Evolutionary conservation across 2,797 vertebrate species (phyloP).

Genomic region (Rhinichthys osculus): DNA sequence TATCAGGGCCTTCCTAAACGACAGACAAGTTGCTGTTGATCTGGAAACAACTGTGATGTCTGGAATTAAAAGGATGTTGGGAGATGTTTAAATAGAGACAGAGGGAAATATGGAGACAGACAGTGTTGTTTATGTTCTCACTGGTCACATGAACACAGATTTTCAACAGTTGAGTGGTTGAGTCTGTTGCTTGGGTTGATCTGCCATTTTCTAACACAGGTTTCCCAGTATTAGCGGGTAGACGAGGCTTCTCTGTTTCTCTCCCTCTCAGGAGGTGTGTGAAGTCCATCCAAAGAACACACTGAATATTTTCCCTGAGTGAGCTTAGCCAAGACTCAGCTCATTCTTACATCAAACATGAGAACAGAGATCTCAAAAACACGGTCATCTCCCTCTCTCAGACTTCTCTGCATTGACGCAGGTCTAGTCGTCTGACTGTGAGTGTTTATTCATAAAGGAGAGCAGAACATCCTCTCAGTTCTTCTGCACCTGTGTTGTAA

Average conservation of each 20-base stretch:
- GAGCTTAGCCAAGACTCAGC: constrained; percentile 66
- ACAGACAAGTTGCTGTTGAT: background rate
- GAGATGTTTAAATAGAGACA: background rate
- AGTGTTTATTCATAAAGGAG: constrained; percentile 28
- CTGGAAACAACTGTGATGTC: background rate
- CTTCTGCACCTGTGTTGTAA: constrained; percentile 22
- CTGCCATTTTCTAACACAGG: constrained; percentile 3
- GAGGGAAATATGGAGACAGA: background rate
- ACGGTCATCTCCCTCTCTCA: constrained; percentile 53
- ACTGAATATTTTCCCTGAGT: constrained; percentile 77
- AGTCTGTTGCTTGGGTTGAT: constrained; percentile 22
- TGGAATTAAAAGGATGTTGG: background rate
- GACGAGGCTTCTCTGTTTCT: constrained; percentile 59
- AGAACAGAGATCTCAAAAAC: constrained; percentile 69
- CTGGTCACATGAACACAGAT: constrained; percentile 8
- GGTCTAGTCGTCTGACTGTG: constrained; percentile 56
- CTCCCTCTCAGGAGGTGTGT: constrained; percentile 67
- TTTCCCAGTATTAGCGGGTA: constrained; percentile 21
- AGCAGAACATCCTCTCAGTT: constrained; percentile 18
- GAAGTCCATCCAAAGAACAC: constrained; percentile 83
- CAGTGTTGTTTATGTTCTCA: constrained; percentile 37
- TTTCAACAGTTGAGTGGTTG: background rate
- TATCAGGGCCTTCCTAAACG: background rate
- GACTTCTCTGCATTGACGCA: constrained; percentile 51
- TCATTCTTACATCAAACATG: constrained; percentile 77